Evolutionary conservation across 2,888 invertebrate genomes (phyloP), one percentile per base, ranked within the genome.

Genomic region (Drosophila stalkeri): DNA sequence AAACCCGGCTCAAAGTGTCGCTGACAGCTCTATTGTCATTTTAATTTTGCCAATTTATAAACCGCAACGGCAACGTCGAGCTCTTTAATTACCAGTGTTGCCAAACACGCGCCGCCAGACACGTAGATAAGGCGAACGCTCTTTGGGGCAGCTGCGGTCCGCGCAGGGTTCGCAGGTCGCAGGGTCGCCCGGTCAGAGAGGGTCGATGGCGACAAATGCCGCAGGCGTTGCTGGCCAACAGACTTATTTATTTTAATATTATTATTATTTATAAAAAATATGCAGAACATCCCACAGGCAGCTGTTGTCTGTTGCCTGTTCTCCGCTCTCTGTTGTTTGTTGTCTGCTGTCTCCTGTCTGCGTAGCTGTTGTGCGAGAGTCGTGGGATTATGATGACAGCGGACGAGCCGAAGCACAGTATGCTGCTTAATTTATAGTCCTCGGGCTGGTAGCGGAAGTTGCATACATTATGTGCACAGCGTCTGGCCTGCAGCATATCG

Each of bases 171-270:
- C 16, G 16, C 12, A 11, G 12, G 57, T 39, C 61, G 27, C 27
- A n/a, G 7, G 46, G 46, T 49, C 11, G 33, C 16, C 16, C 49
- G 47, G 51, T 39, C 9, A 31, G 20, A 31, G 20, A 35, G 73
- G 64, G 74, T 64, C 56, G 80, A 51, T 56, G 69, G 47, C 77
- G 55, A 72, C 72, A 81, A 89, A 74, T 83, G 84, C 87, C 64
- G 57, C 64, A 63, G 80, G 86, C 71, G 71, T 71, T 66, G 67
- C 69, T 55, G 67, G 55, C 68, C 70, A 68, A 63, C 78, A 77
- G 85, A 86, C 85, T 85, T 85, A 85, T 85, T 89, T 85, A 85
- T 89, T 89, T 81, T 86, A 85, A 84, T 81, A 85, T 83, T 83
- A 86, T 86, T 89, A 79, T 89, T 89, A 77, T 77, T 79, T 86